phyloP scores from a whole-genome alignment of 64 coral and sea anemone genomes.

The Astreopora myriophthalma region DNA sequence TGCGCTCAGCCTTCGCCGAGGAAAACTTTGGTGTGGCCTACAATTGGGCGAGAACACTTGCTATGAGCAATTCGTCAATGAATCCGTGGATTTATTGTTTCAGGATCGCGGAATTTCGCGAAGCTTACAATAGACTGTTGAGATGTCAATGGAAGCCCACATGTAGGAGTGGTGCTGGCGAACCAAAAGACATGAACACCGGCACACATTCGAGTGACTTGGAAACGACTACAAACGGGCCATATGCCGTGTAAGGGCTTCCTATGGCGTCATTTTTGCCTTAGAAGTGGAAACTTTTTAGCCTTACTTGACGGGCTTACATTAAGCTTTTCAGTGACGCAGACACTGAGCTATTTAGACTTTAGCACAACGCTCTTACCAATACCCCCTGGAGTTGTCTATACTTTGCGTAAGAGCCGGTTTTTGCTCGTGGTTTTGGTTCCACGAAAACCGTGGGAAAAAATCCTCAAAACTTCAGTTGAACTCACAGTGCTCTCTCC shows the following conservation, averaged over 20 bases:
- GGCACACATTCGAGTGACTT: background rate
- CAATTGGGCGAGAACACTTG: conserved; percentile 89
- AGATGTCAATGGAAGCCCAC: conserved; percentile 24
- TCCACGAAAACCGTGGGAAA: background rate
- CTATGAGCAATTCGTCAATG: conserved; percentile 78
- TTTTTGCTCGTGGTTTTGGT: too few species aligned
- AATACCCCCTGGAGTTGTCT: background rate
- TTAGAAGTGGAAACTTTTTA: background rate
- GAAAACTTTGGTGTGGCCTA: conserved; percentile 72
- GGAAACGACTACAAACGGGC: background rate
- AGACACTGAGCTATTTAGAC: background rate
- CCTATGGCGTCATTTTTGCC: background rate
- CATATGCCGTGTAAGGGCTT: background rate
- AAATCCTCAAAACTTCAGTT: too few species aligned
- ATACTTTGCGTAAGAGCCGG: background rate
- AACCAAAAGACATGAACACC: background rate
- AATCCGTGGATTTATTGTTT: conserved; percentile 93
- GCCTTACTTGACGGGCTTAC: background rate
- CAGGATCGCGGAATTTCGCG: conserved; percentile 84
- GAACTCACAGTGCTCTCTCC: too few species aligned
- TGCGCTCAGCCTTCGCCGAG: conserved; percentile 72
- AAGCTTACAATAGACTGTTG: conserved; percentile 69
- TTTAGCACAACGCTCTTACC: background rate
- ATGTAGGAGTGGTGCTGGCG: background rate
- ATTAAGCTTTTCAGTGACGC: background rate